Evolutionary conservation across 2,113 vertebrate species (phyloP), one percentile per base, ranked within the genome.

Genomic region (Nestor notabilis): DNA sequence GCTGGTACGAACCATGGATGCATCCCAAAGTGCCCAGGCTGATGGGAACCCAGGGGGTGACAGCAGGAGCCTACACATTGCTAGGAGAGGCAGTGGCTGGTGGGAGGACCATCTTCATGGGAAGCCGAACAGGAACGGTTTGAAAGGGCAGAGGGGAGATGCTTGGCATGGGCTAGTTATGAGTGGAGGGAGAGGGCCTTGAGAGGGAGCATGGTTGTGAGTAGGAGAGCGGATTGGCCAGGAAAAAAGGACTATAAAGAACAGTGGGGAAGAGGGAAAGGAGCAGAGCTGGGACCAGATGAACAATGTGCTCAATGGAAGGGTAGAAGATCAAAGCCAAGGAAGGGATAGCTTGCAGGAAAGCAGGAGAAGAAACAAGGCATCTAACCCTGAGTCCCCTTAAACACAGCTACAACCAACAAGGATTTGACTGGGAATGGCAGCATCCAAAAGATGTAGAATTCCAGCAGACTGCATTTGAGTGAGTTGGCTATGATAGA

Each of bases 31-130:
- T 70, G 23, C 21, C 23, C 64, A 50, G 44, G 47, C n/a, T 37
- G 61, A 49, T 90, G 49, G 0, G 3, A 81, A 25, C 20, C 19
- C 53, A 17, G 5, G 7, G 31, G 8, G 10, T 65, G 39, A 39
- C 8, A 49, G 68, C 78, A 84, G 50, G 49, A n/a, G 25, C 29
- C n/a, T 66, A 49, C 27, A 70, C 3, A n/a, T 13, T 23, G 13
- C 12, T 7, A 12, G 14, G 33, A 28, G 35, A 77, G 52, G 43
- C 31, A n/a, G 80, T 37, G 47, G 4, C 77, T n/a, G 50, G 11
- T 46, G 52, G 41, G 35, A 58, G 52, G 13, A 27, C 13, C 20
- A 8, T 49, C 8, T 53, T 2, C 0, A 0, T 50, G 58, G 55
- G 61, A 47, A 56, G 37, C 17, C 66, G 46, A 37, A 53, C n/a